Percentiles rank a stretch among this genome's conserved stretches.
Conservation (phyloP, 2,797 vertebrate genomes). For the Falco berigora region DNA sequence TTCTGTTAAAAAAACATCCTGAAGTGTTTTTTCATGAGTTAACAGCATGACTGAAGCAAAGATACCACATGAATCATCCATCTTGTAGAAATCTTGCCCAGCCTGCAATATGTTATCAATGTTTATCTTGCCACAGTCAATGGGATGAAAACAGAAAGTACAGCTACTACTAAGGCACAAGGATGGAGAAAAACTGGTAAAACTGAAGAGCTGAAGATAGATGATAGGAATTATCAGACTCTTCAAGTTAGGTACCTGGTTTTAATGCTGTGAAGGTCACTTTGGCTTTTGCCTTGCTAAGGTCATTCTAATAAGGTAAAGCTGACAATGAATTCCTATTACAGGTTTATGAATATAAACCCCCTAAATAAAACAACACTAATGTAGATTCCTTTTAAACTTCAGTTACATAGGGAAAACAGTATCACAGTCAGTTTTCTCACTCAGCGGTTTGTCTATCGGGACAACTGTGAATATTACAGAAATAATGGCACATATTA, state of each 20-base stretch:
- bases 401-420: constrained; percentile 31
- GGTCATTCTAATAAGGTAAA: neutral
- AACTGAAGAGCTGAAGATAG: constrained; percentile 10
- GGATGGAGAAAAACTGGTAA: constrained; percentile 24
- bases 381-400: neutral
- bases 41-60: neutral
- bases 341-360: neutral
- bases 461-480: neutral
- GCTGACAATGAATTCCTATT: neutral
- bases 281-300: constrained; percentile 48
- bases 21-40: neutral
- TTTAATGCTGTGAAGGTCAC: constrained; percentile 49
- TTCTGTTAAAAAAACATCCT: neutral
- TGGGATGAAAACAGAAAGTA: constrained; percentile 13
- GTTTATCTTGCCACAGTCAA: neutral
- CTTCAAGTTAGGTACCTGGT: constrained; percentile 31
- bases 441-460: neutral
- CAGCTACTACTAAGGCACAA: constrained; percentile 52
- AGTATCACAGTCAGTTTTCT: constrained; percentile 18
- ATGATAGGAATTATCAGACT: neutral
- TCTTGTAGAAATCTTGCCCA: neutral
- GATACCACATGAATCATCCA: neutral
- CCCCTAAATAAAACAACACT: neutral
- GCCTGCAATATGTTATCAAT: neutral
- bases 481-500: constrained; percentile 7